Base-by-base conservation (phyloP, 2,888 invertebrate genomes). In the Cepaea hortensis region DNA sequence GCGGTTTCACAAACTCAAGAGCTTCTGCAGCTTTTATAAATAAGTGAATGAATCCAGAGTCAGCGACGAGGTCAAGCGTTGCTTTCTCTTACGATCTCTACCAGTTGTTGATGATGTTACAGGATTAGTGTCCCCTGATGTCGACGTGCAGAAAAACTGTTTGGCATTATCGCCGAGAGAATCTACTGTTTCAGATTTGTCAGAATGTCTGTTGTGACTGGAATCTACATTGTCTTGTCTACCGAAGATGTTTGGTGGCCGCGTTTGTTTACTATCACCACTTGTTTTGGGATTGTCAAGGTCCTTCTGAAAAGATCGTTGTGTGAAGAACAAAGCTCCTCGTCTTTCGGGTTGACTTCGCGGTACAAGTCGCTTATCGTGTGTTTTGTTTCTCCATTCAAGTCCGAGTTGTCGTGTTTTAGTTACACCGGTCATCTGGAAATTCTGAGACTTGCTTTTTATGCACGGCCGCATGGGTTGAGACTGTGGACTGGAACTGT, bases 301-400 rank as follows among this genome's bases (percentile, higher is more conserved):
- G 3, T 85, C 85, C 46, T 77, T 83, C 23, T 72, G 85, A 23
- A 82, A 70, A 6, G 82, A 11, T 79, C 83, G 70, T 72, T 86
- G 86, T 3, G 86, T 83, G n/a, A 86, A 83, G 61, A 86, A 79
- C 13, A 86, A 50, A 18, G 86, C 86, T 1, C 86, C 86, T n/a
- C 86, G 48, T 70, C 86, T 65, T 35, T 86, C 85, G 6, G 84
- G 84, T 15, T 73, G 84, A 9, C n/a, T 62, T 68, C 76, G 23
- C 35, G 73, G 18, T 48, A 46, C 4, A 46, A 7, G 13, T 48
- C 48, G 76, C 84, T 77, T 84, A 7, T 76, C 84, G 46, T 46
- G 18, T 23, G 55, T 11, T 55, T 77, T 77, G 55, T 77, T 77
- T 77, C 55, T 77, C 55, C 55, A 55, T n/a, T 77, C 72, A 9